Evolutionary conservation across 2,888 invertebrate species (phyloP).

Genomic region (Noctua janthina): DNA sequence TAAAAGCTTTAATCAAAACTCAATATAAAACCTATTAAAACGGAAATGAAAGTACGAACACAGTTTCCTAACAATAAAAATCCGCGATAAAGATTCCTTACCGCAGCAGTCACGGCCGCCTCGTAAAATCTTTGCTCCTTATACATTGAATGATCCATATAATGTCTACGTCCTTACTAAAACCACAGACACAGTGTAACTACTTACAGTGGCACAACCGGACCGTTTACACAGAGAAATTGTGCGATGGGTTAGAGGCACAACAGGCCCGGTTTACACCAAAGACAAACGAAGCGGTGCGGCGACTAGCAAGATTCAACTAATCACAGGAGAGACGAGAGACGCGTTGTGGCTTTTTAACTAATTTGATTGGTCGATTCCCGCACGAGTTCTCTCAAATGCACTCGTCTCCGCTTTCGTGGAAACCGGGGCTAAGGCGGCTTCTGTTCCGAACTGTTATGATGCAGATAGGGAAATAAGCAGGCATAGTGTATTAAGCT

Average conservation of each 20-base stretch:
- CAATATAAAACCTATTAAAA: conserved; percentile 44
- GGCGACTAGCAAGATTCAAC: too few species aligned
- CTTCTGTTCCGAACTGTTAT: not conserved
- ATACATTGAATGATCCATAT: conserved; percentile 81
- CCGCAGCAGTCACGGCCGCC: conserved; percentile 73
- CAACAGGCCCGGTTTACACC: not conserved
- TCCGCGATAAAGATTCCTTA: conserved; percentile 76
- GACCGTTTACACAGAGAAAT: not conserved
- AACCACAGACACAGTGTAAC: conserved; percentile 58
- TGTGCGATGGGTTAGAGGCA: not conserved
- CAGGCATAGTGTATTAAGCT: not conserved
- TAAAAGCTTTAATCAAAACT: conserved; percentile 31
- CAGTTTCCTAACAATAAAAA: conserved; percentile 76
- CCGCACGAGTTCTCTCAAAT: too few species aligned
- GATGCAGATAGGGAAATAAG: not conserved
- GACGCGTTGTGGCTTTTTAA: too few species aligned
- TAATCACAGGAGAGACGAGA: too few species aligned
- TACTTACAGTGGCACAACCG: not conserved
- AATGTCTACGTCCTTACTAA: conserved; percentile 77
- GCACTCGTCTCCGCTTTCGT: not conserved
- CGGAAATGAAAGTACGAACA: conserved; percentile 49
- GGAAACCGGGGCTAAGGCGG: not conserved
- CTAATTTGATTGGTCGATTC: too few species aligned
- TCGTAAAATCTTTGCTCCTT: conserved; percentile 85
- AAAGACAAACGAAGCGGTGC: not conserved